These are phyloP conservation scores for Paragorgia papillata DNA, from an alignment of 92 coral and sea anemone species.

Conservation along the genomic window DNA sequence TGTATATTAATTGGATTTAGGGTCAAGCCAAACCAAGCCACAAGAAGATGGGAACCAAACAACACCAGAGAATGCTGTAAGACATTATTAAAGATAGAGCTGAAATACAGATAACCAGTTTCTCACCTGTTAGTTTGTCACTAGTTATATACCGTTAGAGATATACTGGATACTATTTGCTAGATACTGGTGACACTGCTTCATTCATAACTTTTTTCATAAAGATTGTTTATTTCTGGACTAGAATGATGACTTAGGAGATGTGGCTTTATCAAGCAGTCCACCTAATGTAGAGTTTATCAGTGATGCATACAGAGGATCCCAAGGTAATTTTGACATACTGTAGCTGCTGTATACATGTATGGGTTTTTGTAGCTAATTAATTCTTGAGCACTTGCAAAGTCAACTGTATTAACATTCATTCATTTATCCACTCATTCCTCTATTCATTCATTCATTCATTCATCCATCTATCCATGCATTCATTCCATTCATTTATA, in stretches of 20 bases:
- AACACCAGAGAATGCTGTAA: constrained; percentile 40
- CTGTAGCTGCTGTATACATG: not conserved
- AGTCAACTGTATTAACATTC: no score
- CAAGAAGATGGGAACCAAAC: constrained; percentile 11
- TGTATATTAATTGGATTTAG: not conserved
- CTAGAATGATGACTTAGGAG: constrained; percentile 38
- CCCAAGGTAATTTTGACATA: constrained; percentile 60
- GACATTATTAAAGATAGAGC: constrained; percentile 3
- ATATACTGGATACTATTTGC: no score
- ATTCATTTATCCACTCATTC: no score
- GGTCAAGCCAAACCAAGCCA: constrained; percentile 32
- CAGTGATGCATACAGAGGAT: constrained; percentile 81
- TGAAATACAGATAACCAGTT: no score
- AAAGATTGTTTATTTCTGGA: not conserved
- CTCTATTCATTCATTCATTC: no score
- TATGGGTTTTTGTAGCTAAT: not conserved
- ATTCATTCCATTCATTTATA: no score
- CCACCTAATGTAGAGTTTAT: constrained; percentile 83
- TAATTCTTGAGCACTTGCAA: no score
- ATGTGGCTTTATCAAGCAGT: constrained; percentile 67
- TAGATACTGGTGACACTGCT: no score
- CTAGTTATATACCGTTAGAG: no score
- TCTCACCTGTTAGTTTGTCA: no score
- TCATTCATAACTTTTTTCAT: no score
- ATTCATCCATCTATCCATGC: no score